Percentiles rank a stretch among this genome's conserved stretches.
phyloP scores from a whole-genome alignment of 2,113 vertebrate species.

The Siniperca knerii region DNA sequence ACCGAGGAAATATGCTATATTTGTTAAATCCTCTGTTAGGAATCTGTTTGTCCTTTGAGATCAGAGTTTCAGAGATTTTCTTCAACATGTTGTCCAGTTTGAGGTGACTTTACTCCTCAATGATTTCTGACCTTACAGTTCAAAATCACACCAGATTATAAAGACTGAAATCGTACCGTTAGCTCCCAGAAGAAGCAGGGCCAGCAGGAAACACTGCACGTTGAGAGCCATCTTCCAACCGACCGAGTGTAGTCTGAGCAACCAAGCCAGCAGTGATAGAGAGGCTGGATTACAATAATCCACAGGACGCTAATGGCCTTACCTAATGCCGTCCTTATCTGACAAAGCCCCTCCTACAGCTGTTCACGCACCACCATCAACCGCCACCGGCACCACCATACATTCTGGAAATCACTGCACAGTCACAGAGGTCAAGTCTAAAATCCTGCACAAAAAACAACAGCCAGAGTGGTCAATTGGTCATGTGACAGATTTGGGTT shows the following conservation, averaged over 20 bases:
- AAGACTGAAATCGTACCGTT: constrained; percentile 85
- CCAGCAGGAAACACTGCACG: constrained; percentile 81
- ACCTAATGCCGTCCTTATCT: constrained; percentile 81
- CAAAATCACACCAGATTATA: background rate
- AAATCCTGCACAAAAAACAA: constrained; percentile 29
- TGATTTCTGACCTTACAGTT: background rate
- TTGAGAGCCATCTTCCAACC: constrained; percentile 84
- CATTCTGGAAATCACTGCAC: constrained; percentile 29
- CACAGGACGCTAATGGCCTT: constrained; percentile 77
- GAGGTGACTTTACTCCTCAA: background rate
- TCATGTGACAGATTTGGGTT: constrained; percentile 13
- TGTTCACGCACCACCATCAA: constrained; percentile 49
- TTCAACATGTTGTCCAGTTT: background rate
- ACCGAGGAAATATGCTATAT: background rate
- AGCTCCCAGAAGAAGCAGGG: constrained; percentile 88
- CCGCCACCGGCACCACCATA: constrained; percentile 12
- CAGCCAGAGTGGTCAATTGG: background rate
- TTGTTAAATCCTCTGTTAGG: background rate
- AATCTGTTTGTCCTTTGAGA: background rate
- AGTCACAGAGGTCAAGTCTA: constrained; percentile 31
- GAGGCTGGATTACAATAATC: constrained; percentile 84
- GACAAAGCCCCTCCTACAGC: constrained; percentile 80
- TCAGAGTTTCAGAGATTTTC: background rate
- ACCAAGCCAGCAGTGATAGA: constrained; percentile 52
- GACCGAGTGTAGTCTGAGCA: constrained; percentile 62